Conservation (phyloP, 2,113 vertebrate genomes). For the Sorex fumeus region DNA sequence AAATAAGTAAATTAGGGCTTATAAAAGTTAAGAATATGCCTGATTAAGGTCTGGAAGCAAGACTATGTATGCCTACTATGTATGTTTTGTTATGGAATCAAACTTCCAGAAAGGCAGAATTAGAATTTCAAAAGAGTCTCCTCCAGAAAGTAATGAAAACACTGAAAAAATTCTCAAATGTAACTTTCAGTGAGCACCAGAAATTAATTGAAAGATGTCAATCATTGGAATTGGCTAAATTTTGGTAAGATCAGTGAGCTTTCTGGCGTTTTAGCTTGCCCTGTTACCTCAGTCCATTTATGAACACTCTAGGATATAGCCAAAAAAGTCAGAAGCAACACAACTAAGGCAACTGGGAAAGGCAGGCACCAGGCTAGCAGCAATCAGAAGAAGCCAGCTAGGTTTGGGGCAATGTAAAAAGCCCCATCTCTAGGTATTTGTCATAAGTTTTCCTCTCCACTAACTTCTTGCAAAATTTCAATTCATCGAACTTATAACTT, state of each 20-base stretch:
- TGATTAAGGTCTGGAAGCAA: not conserved
- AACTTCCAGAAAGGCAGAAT: not conserved
- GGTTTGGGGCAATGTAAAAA: not conserved
- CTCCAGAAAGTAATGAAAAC: not conserved
- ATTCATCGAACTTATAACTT: not conserved
- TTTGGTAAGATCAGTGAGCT: conserved; percentile 5
- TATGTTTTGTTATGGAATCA: not conserved
- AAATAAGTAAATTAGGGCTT: conserved; percentile 7
- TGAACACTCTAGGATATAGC: not conserved
- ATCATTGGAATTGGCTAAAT: not conserved
- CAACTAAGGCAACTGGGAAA: not conserved
- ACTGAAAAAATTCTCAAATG: not conserved
- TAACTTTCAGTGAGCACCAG: not conserved
- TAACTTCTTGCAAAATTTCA: conserved; percentile 28
- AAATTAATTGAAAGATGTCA: not conserved
- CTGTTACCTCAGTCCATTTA: not conserved
- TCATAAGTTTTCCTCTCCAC: not conserved
- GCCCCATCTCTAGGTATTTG: not conserved
- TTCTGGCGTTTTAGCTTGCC: not conserved
- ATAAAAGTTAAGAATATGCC: not conserved
- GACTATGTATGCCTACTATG: not conserved
- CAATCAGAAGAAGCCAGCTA: not conserved
- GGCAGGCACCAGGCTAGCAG: not conserved
- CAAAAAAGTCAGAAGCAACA: not conserved
- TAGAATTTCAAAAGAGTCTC: not conserved